phyloP scores from a whole-genome alignment of 2,888 invertebrate genomes.

The Theodoxus fluviatilis region DNA sequence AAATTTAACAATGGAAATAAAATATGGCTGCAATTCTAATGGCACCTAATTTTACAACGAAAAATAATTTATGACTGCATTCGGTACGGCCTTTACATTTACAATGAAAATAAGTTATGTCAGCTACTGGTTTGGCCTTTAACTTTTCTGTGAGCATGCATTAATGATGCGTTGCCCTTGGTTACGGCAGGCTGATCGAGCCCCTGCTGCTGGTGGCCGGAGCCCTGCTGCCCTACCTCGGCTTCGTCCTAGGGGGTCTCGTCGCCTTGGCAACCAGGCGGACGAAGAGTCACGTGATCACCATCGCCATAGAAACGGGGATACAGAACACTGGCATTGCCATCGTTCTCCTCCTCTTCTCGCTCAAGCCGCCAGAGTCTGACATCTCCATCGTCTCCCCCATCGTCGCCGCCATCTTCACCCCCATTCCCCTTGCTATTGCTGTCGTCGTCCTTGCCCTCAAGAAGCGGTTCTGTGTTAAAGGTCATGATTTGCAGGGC shows the following conservation, averaged over 20 bases:
- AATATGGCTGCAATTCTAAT: no score
- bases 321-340: constrained; percentile 83
- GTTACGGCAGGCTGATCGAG: no score
- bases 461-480: constrained; percentile 38
- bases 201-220: constrained; percentile 63
- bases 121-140: no score
- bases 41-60: no score
- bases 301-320: constrained; percentile 85
- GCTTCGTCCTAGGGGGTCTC: constrained; percentile 66
- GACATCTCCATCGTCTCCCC: constrained; percentile 74
- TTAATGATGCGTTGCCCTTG: no score
- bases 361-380: constrained; percentile 51
- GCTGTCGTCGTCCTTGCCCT: constrained; percentile 42
- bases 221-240: constrained; percentile 65
- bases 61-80: no score
- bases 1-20: no score
- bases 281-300: constrained; percentile 67
- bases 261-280: constrained; percentile 55
- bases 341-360: constrained; percentile 62
- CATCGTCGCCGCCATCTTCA: constrained; percentile 53
- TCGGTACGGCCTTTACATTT: no score
- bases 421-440: constrained; percentile 53
- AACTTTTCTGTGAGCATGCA: no score
- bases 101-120: no score
- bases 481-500: not conserved